Conservation (phyloP, 2,888 invertebrate species). For the Chalcosyrphus nemorum region DNA sequence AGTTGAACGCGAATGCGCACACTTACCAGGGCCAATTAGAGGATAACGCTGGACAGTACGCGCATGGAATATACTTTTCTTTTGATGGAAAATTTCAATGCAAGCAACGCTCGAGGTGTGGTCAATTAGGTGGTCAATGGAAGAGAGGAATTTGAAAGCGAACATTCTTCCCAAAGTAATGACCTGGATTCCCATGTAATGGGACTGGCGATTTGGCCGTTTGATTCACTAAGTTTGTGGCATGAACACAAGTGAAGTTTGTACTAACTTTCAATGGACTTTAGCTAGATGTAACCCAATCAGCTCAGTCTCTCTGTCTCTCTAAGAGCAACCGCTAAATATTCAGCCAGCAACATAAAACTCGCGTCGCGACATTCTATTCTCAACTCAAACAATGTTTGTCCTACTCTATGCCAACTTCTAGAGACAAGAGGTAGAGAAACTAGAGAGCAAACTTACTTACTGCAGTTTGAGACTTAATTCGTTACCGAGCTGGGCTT, state of each 20-base stretch:
- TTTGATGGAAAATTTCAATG: conserved; percentile 19
- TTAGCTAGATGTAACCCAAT: no score
- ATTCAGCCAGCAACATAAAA: no score
- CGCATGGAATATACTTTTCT: conserved; percentile 62
- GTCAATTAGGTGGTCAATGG: not conserved
- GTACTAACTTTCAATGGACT: no score
- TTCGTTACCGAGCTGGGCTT: no score
- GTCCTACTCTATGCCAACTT: no score
- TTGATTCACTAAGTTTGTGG: not conserved
- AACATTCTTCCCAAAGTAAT: not conserved
- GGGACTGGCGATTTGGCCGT: not conserved
- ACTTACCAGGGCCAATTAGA: conserved; percentile 63
- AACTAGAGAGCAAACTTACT: no score
- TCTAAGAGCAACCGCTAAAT: no score
- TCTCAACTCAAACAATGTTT: no score
- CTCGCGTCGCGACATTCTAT: no score
- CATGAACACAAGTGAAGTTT: not conserved
- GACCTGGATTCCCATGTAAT: not conserved
- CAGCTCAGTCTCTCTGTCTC: no score
- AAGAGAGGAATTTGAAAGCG: not conserved
- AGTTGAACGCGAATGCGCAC: conserved; percentile 33
- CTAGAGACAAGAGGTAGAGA: no score
- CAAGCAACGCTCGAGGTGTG: not conserved
- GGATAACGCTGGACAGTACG: conserved; percentile 53
- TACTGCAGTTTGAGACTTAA: no score